A percentile compares a stretch with the other conserved stretches of the same genome.
Conservation (phyloP, 2,797 vertebrate genomes). For the Myoxocephalus aenaeus region DNA sequence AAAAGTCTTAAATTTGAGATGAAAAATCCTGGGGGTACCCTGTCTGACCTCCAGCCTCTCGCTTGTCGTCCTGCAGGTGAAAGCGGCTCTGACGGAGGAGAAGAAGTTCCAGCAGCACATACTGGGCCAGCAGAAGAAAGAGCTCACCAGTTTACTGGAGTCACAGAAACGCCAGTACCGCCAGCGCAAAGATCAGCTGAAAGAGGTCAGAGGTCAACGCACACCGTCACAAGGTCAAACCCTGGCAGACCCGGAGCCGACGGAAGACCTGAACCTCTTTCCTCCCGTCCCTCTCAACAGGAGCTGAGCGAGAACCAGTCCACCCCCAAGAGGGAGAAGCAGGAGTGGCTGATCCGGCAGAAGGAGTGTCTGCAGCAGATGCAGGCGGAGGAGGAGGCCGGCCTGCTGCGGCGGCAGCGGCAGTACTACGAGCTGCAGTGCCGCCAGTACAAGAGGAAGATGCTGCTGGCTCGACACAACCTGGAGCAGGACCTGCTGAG, state of each 20-base stretch:
- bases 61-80: constrained; percentile 71
- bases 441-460: constrained; percentile 93
- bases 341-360: constrained; percentile 92
- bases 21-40: too few relatives aligned
- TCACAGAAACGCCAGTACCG: constrained; percentile 91
- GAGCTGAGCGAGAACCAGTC: constrained; percentile 93
- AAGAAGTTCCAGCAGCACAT: constrained; percentile 95
- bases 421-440: constrained; percentile 93
- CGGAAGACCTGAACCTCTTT: too few relatives aligned
- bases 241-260: too few relatives aligned
- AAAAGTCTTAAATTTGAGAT: too few relatives aligned
- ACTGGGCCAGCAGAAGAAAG: constrained; percentile 92
- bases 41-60: background rate
- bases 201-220: constrained; percentile 82
- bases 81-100: constrained; percentile 87
- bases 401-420: constrained; percentile 88
- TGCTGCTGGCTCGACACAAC: constrained; percentile 90
- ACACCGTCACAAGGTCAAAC: too few relatives aligned
- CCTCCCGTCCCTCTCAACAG: constrained; percentile 61
- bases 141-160: constrained; percentile 88
- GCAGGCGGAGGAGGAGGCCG: constrained; percentile 93
- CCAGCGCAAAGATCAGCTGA: constrained; percentile 91
- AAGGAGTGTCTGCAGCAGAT: constrained; percentile 93
- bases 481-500: constrained; percentile 92
- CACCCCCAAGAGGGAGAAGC: constrained; percentile 93